These are phyloP conservation scores for Ophioninae sp. DNA, from an alignment of 2,888 invertebrate species.

Conservation along the genomic window DNA sequence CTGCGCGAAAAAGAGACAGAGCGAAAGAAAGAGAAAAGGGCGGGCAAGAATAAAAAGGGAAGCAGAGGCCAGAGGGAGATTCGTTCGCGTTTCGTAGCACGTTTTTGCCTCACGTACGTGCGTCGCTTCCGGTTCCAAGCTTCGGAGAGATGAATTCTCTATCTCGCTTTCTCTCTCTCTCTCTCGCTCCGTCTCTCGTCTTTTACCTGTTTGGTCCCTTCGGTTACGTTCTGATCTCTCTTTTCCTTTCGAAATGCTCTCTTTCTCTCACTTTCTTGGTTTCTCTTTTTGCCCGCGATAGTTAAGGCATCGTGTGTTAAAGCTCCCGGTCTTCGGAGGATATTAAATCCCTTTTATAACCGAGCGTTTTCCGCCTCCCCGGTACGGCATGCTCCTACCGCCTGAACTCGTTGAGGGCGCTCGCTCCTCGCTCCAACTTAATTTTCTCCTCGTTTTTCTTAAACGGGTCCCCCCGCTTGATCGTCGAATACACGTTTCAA, in stretches of 20 bases:
- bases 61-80: slow-evolving; percentile 36
- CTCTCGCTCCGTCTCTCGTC: slow-evolving; percentile 24
- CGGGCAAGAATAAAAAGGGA: slow-evolving; percentile 32
- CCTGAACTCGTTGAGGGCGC: not conserved
- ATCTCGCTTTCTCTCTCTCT: slow-evolving; percentile 27
- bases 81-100: slow-evolving; percentile 64
- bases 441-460: slow-evolving; percentile 53
- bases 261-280: slow-evolving; percentile 5
- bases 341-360: slow-evolving; percentile 62
- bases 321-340: slow-evolving; percentile 50
- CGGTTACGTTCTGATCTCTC: slow-evolving; percentile 14
- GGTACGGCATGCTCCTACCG: not conserved
- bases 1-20: slow-evolving; percentile 22
- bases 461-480: slow-evolving; percentile 17
- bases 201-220: slow-evolving; percentile 24
- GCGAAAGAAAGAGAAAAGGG: slow-evolving; percentile 6
- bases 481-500: slow-evolving; percentile 35
- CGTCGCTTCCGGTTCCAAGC: slow-evolving; percentile 59
- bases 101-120: slow-evolving; percentile 65
- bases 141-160: slow-evolving; percentile 43
- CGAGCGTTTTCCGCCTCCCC: slow-evolving; percentile 33
- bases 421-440: slow-evolving; percentile 36
- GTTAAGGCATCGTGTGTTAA: slow-evolving; percentile 57
- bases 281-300: slow-evolving; percentile 37
- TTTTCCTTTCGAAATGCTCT: slow-evolving; percentile 2